Base-by-base conservation (phyloP, 2,888 invertebrate genomes). In the Agrotis ipsilon region DNA sequence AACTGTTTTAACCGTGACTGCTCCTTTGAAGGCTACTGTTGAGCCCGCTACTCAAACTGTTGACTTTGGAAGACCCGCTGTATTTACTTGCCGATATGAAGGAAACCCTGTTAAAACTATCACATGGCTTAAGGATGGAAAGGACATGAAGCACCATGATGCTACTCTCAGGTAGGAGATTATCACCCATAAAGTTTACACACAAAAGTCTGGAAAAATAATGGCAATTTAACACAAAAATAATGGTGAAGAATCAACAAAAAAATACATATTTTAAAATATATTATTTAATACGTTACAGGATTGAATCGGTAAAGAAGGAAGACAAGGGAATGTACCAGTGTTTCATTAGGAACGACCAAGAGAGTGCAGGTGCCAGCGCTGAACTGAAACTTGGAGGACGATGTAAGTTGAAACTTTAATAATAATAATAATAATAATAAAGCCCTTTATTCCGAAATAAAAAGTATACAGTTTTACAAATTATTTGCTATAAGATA, bases 271-370 rank as follows among this genome's bases (percentile, higher is more conserved):
- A n/a, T n/a, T n/a, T n/a, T 49, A 43, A 16, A 16, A 16, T 55
- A 54, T 32, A 49, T n/a, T 13, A 21, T 39, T n/a, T 43, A 21
- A 27, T 48, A 24, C 51, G 27, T 64, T 51, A 24, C 88, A 97
- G 98, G 81, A 99, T 99, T 87, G 98, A 98, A 88, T 98, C 98
- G 2, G 98, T 99, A 0, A 98, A 98, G 93, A 98, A 99, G 88
- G 98, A 98, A 93, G 99, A 99, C 93, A 98, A 98, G 90, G 99
- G 99, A 88, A 99, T 99, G 99, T 99, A 99, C 92, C 99, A 99
- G 91, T 99, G 99, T 91, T 98, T 99, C 90, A 98, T 99, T 63
- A 97, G 98, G 68, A 99, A 99, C 90, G 99, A 98, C 87, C 98
- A 98, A 90, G 99, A 99, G 92, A 98, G 98, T 87, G 98, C 99